phyloP scores from a whole-genome alignment of 2,888 invertebrate genomes.

The Eudasyphora cyanicolor region DNA sequence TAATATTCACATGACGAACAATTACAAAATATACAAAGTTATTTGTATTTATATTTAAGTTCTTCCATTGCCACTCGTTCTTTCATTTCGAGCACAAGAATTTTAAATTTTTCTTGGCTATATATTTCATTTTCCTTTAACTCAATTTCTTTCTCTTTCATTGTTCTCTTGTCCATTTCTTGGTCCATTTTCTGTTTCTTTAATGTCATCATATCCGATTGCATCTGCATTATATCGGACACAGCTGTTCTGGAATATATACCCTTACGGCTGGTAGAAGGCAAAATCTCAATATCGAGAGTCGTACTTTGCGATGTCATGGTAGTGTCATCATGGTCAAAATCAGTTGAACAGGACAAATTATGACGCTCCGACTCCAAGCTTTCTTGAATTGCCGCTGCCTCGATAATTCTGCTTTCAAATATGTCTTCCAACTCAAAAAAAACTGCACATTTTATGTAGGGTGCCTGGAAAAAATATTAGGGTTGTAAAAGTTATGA shows the following conservation, averaged over 20 bases:
- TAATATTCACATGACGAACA: not conserved
- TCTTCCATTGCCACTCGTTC: not conserved
- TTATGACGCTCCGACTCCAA: not conserved
- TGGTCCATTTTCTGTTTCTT: not conserved
- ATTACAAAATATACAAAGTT: not conserved
- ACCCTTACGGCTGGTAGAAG: not conserved
- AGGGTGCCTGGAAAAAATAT: not conserved
- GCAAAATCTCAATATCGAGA: not conserved
- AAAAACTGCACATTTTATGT: not conserved
- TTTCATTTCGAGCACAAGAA: constrained; percentile 9
- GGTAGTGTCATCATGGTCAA: not conserved
- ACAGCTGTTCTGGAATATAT: not conserved
- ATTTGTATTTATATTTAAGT: not conserved
- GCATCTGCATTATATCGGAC: not conserved
- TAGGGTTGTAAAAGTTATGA: not conserved
- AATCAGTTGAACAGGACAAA: not conserved
- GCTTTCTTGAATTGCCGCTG: not conserved
- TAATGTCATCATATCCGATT: not conserved
- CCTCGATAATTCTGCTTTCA: not conserved
- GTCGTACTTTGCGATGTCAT: not conserved
- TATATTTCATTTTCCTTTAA: not conserved
- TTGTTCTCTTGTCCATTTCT: not conserved
- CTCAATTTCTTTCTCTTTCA: constrained; percentile 5
- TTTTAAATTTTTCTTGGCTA: not conserved
- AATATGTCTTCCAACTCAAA: not conserved